Evolutionary conservation across 2,888 invertebrate genomes (phyloP).

Genomic region (Pseudococcus jackbeardsleyi): DNA sequence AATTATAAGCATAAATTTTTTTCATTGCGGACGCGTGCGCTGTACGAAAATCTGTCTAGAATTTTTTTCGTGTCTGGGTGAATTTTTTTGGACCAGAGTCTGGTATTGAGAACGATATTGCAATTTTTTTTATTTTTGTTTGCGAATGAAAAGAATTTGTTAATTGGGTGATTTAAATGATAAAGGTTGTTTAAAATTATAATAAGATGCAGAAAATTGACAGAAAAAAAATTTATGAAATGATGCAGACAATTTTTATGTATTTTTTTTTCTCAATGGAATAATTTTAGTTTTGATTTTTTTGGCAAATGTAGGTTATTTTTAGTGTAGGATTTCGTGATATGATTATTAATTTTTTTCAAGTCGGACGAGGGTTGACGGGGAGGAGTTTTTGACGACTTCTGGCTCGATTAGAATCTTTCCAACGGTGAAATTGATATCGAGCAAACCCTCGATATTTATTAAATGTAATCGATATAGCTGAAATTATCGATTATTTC

Average conservation of each 20-base stretch:
- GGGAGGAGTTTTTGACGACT: no score
- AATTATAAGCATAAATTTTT: not conserved
- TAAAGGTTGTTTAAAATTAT: not conserved
- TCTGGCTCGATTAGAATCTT: no score
- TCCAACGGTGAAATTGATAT: not conserved
- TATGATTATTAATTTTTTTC: no score
- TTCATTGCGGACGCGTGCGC: not conserved
- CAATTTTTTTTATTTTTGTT: not conserved
- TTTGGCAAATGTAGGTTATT: not conserved
- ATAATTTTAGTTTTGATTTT: not conserved
- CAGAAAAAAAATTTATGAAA: not conserved
- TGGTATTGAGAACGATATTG: no score
- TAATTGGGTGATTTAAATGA: not conserved
- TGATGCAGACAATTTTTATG: not conserved
- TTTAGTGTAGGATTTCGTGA: no score
- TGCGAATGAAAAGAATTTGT: not conserved
- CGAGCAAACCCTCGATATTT: not conserved
- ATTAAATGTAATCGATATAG: not conserved
- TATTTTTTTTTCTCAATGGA: not conserved
- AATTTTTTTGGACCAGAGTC: not conserved
- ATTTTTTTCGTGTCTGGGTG: not conserved
- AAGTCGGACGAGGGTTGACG: no score
- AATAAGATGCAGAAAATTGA: not conserved
- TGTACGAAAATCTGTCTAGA: not conserved
- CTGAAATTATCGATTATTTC: not conserved